phyloP scores from a whole-genome alignment of 2,113 vertebrate genomes.

The Alethe castanea region DNA sequence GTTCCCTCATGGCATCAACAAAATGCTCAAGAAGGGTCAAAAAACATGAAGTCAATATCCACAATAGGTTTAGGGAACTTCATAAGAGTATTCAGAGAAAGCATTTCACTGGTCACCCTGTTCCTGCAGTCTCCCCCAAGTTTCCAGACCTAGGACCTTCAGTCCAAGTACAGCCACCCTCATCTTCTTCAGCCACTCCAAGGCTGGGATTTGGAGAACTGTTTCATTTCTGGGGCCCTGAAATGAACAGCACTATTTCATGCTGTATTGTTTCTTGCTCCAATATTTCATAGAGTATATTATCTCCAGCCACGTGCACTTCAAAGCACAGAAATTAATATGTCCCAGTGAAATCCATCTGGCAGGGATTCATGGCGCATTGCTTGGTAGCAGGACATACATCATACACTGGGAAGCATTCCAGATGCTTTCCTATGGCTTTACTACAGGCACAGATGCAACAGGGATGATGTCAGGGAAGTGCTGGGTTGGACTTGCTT shows the following conservation, averaged over 20 bases:
- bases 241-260: not conserved
- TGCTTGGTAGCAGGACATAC: slow-evolving; percentile 37
- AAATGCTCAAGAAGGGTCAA: not conserved
- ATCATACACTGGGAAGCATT: not conserved
- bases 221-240: not conserved
- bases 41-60: not conserved
- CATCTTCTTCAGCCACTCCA: not conserved
- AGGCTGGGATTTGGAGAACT: not conserved
- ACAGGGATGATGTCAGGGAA: slow-evolving; percentile 18
- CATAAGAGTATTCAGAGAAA: not conserved
- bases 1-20: not conserved
- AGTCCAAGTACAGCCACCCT: not conserved
- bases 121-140: fast-evolving
- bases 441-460: slow-evolving; percentile 7
- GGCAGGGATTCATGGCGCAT: not conserved
- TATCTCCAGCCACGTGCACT: not conserved
- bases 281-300: not conserved
- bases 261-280: not conserved
- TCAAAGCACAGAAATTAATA: not conserved
- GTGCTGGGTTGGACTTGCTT: not conserved
- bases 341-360: slow-evolving; percentile 20
- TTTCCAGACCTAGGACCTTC: not conserved
- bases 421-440: slow-evolving; percentile 29
- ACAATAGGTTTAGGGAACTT: not conserved
- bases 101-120: not conserved